These are phyloP conservation scores for Mungos mungo DNA, from an alignment of 2,113 vertebrate species.

Conservation along the genomic window DNA sequence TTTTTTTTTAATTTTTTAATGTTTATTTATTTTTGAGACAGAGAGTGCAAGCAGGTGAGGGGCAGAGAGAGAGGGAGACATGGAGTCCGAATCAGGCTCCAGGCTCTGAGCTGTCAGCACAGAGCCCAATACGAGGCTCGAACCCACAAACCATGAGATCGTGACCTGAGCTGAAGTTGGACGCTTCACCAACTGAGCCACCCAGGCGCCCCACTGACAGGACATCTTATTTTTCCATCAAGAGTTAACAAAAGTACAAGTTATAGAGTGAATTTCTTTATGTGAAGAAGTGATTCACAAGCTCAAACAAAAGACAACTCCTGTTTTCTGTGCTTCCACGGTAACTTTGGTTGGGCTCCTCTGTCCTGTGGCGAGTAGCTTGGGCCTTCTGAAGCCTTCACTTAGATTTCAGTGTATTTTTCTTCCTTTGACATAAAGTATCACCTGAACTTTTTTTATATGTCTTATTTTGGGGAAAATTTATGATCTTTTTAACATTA, in stretches of 20 bases:
- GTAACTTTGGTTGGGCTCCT: slow-evolving; percentile 72
- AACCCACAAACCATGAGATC: no score
- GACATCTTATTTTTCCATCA: neutral
- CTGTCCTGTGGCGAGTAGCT: slow-evolving; percentile 71
- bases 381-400: slow-evolving; percentile 83
- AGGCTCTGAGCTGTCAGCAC: no score
- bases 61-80: no score
- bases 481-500: slow-evolving; percentile 86
- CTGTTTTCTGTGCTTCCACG: neutral
- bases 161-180: no score
- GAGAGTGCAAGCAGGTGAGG: no score
- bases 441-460: slow-evolving; percentile 75
- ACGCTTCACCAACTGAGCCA: no score
- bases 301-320: no score
- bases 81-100: no score
- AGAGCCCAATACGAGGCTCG: fast-evolving
- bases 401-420: slow-evolving; percentile 59
- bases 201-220: no score
- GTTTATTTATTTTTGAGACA: no score
- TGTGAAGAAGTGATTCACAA: neutral
- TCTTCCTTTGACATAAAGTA: slow-evolving; percentile 75
- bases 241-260: neutral
- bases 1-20: neutral
- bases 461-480: slow-evolving; percentile 81
- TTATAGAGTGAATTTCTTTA: neutral